These are phyloP conservation scores for Amiota minor DNA, from an alignment of 2,888 invertebrate species.

Conservation along the genomic window DNA sequence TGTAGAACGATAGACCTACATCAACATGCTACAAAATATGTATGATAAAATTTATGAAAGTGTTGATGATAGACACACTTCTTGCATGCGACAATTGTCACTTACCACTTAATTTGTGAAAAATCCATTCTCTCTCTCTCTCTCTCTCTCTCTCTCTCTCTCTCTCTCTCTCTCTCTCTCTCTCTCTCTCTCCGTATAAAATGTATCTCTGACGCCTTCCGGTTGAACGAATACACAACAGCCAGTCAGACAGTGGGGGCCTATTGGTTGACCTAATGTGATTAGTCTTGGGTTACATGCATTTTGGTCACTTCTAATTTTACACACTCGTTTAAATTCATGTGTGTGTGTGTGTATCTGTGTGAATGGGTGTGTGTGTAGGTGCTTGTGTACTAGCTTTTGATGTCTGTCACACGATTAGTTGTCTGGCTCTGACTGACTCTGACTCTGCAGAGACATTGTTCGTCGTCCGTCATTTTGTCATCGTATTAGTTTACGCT, in stretches of 20 bases:
- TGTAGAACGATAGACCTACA: not conserved
- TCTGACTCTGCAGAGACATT: too few relatives aligned
- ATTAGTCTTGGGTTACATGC: conserved; percentile 56
- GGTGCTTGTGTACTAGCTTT: not conserved
- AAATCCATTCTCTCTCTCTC: not conserved
- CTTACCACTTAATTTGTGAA: conserved; percentile 5
- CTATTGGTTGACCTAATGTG: conserved; percentile 41
- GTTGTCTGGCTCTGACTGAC: not conserved
- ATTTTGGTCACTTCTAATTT: conserved; percentile 17
- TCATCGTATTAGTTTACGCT: conserved; percentile 35
- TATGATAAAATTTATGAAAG: not conserved
- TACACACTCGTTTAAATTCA: not conserved
- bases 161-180: too few relatives aligned
- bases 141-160: too few relatives aligned
- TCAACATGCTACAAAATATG: not conserved
- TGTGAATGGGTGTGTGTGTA: conserved; percentile 1
- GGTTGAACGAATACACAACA: too few relatives aligned
- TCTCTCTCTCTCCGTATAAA: too few relatives aligned
- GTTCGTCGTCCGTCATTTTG: conserved; percentile 3
- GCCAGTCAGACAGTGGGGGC: not conserved
- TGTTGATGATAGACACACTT: conserved; percentile 19
- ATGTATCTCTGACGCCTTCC: too few relatives aligned
- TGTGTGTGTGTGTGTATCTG: too few relatives aligned
- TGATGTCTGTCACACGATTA: not conserved
- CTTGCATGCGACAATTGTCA: conserved; percentile 22